Evolutionary conservation across 2,797 vertebrate genomes (phyloP), one percentile per base, ranked within the genome.

Genomic region (Enteromius radiatus): DNA sequence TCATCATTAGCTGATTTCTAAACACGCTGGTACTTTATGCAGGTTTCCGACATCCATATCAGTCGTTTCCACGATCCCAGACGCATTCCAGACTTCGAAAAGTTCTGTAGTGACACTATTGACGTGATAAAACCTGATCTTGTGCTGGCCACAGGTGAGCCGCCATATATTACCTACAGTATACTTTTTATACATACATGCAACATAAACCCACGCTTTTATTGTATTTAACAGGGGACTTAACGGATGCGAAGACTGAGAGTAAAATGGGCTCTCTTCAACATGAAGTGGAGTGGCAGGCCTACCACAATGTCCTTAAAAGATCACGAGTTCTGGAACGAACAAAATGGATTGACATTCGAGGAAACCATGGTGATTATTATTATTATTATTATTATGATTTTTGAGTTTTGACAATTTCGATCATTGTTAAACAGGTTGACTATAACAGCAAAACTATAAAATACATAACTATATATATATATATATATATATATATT

Each of bases 31-130:
- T n/a, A 85, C 19, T 15, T 84, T 76, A 21, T 61, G n/a, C 88
- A 99, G 98, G 96, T 99, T 78, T 98, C 98, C 23, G 98, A 99
- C 94, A 95, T 98, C 87, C 98, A 99, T 88, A 96, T 99, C 85
- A 99, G 98, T 91, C 96, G 92, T 76, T 99, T 97, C 91, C 93
- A 79, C 23, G 97, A 97, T 92, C 96, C 95, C 0, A 92, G 80
- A 84, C 94, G 97, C 87, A 92, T 94, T 82, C 88, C 94, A 2
- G 97, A 99, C 88, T 97, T 99, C 43, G 96, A 99, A 90, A 96
- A 91, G 88, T 99, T 99, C 92, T 99, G 98, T 92, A 96, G 93
- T 1, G 93, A 97, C 90, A 98, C 96, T 68, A 89, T 98, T 67
- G 93, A 95, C 80, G 88, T 96, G 86, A 97, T 99, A 88, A 95